Evolutionary conservation across 2,797 vertebrate species (phyloP).

Genomic region (Octomys mimax): DNA sequence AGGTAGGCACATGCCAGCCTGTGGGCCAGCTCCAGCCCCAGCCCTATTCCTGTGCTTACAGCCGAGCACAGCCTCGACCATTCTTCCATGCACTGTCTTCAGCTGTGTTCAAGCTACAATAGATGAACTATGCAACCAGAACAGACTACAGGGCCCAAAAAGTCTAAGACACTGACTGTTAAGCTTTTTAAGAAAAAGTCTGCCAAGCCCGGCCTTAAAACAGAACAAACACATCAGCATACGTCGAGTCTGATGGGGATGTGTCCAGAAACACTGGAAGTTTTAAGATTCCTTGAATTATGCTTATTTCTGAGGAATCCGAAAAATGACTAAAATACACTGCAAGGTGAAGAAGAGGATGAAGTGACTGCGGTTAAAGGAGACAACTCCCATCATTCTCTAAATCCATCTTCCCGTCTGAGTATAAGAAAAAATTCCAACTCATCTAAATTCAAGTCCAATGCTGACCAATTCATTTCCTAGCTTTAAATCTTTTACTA

Average conservation of each 20-base stretch:
- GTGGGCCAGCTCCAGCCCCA: background rate
- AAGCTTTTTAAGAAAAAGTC: background rate
- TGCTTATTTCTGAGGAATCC: background rate
- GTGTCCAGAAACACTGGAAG: background rate
- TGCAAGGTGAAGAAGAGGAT: background rate
- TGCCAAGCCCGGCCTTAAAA: background rate
- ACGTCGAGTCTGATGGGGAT: background rate
- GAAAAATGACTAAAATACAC: background rate
- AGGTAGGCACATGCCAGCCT: background rate
- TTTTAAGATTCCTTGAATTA: background rate
- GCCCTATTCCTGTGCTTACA: background rate
- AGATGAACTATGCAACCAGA: background rate
- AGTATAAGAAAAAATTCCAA: background rate
- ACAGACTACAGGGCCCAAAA: background rate
- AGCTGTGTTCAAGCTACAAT: accelerated
- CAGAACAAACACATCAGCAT: background rate
- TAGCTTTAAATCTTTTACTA: background rate
- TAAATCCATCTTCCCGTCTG: background rate
- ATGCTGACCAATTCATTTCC: background rate
- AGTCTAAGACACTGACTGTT: background rate
- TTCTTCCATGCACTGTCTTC: accelerated
- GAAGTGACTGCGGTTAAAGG: accelerated
- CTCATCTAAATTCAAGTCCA: background rate
- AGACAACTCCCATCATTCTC: background rate
- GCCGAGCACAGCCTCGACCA: background rate